Evolutionary conservation across 2,113 vertebrate genomes (phyloP), one percentile per base, ranked within the genome.

Genomic region (Alligator mississippiensis): DNA sequence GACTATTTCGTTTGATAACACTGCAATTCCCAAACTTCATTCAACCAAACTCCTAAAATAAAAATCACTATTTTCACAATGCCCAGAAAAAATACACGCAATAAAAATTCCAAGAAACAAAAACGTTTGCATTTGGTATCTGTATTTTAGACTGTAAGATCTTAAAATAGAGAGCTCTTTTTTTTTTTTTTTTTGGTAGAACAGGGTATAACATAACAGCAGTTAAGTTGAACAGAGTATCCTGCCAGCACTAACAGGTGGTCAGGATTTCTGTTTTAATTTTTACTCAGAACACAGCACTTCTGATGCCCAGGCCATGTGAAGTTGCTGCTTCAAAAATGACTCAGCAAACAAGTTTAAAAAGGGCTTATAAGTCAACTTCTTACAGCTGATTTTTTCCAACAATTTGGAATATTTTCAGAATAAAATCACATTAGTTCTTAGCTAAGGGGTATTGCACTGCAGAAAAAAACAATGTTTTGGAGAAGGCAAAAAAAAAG

Each of bases 1-100:
- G 6, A 12, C 59, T 1, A 5, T 62, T 90, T 84, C 63, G 28
- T 74, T 18, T 61, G 72, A 80, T 9, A 34, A 3, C 54, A 63
- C 14, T 21, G 19, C 6, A 25, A 86, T 7, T 10, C 47, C 47
- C 1, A 0, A 2, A 5, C 1, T 0, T 24, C 90, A 57, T 38
- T 80, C 25, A 74, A 55, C 21, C 0, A 0, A 0, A 0, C 30
- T 19, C 58, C 22, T 27, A 60, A 85, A 77, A 6, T 19, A 80
- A n/a, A 1, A 79, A 72, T 77, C 15, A 6, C 34, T 60, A 47
- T 4, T 9, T 5, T 15, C 16, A 27, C 11, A 4, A 10, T 19
- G 38, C 2, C 5, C 15, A 76, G 34, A 63, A 79, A 21, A 72
- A 82, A 84, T 25, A 25, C 1, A 86, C 0, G 1, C 3, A 12